These are phyloP conservation scores for Fratercula arctica DNA, from an alignment of 2,797 vertebrate genomes.

Conservation along the genomic window DNA sequence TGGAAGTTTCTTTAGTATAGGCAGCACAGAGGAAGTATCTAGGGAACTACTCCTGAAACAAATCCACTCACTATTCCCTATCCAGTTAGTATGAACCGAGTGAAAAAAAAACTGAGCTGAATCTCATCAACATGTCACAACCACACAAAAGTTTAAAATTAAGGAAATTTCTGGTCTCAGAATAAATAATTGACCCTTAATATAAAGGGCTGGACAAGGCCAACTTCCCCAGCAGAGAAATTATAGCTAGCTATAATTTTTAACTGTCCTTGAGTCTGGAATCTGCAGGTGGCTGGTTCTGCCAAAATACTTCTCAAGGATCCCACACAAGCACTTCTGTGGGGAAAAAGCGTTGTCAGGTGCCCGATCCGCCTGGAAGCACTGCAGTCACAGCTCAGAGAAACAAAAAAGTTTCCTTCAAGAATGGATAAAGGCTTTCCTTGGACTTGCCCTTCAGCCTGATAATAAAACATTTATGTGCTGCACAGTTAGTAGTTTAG, in stretches of 20 bases:
- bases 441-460: background rate
- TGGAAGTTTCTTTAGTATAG: background rate
- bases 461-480: background rate
- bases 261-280: background rate
- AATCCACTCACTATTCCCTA: background rate
- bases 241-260: background rate
- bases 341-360: accelerated
- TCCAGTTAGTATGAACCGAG: background rate
- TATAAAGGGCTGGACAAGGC: background rate
- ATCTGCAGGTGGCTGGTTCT: background rate
- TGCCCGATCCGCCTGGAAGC: background rate
- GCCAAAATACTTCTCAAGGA: background rate
- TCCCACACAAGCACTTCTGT: background rate
- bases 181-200: background rate
- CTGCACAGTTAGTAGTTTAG: background rate
- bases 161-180: background rate
- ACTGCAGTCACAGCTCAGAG: background rate
- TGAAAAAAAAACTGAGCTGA: background rate
- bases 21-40: background rate
- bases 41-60: background rate
- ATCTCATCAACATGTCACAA: background rate
- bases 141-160: background rate
- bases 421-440: background rate
- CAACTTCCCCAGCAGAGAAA: background rate
- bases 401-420: background rate